Conservation (phyloP, 1,140 invertebrate species). For the Chironomus tepperi region DNA sequence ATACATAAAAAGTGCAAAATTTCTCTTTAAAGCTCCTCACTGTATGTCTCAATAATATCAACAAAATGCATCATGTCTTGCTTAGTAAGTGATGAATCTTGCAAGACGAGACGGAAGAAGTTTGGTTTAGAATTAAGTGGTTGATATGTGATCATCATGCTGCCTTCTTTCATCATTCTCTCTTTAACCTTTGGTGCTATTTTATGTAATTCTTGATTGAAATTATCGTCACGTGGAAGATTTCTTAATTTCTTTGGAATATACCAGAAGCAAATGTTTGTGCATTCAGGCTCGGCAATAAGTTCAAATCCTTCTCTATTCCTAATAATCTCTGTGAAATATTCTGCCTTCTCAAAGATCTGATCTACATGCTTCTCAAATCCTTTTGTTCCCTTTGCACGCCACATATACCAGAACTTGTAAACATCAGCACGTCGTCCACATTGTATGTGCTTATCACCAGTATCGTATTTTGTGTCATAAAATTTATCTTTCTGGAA, state of each 20-base stretch:
- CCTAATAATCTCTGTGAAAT: constrained; percentile 59
- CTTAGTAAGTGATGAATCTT: constrained; percentile 73
- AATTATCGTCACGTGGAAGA: constrained; percentile 47
- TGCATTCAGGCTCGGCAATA: constrained; percentile 76
- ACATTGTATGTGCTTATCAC: constrained; percentile 90
- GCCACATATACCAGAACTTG: constrained; percentile 98
- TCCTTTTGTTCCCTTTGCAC: constrained; percentile 78
- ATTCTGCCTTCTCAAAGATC: constrained; percentile 63
- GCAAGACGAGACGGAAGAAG: constrained; percentile 90
- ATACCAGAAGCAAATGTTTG: constrained; percentile 95
- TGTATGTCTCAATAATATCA: constrained; percentile 75
- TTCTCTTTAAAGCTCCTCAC: constrained; percentile 53
- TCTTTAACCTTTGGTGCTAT: constrained; percentile 90
- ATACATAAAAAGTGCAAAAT: too few relatives aligned
- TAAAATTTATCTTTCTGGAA: constrained; percentile 97
- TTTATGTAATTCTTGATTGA: constrained; percentile 59
- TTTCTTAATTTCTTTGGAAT: constrained; percentile 66
- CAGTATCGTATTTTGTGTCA: constrained; percentile 81
- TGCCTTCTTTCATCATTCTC: constrained; percentile 86
- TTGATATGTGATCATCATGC: constrained; percentile 93
- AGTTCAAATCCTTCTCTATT: constrained; percentile 61
- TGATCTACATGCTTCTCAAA: constrained; percentile 71
- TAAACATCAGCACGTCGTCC: constrained; percentile 89
- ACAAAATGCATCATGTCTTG: constrained; percentile 80
- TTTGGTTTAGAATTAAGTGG: constrained; percentile 70